Evolutionary conservation across 2,797 vertebrate species (phyloP), one percentile per base, ranked within the genome.

Genomic region (Esox masquinongy): DNA sequence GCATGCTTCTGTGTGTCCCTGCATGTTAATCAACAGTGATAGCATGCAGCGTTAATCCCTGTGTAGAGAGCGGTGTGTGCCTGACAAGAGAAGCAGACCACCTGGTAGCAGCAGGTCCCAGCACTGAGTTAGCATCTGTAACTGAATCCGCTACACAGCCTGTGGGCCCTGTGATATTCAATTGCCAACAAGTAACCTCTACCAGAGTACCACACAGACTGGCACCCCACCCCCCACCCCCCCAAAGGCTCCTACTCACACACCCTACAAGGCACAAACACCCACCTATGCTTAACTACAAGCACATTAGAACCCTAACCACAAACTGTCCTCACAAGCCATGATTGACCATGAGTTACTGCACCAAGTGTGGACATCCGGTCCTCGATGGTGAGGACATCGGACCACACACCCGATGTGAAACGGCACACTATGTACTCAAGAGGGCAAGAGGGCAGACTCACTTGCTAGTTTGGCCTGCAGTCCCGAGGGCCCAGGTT

Each of bases 381-480:
- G 34, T 34, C 34, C 34, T 5, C 9, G 43, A 43, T 9, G 43
- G 43, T 1, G 12, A 47, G 43, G 11, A 47, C 43, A 47, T 14
- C 43, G 3, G 12, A 12, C 9, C 43, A 47, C 43, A 47, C 9
- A 47, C 39, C 39, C 12, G 11, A 61, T 24, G 56, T 61, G 22
- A 61, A 24, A 14, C 11, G 0, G 9, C 9, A 26, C 56, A 31
- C 67, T 7, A 68, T 19, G 15, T 8, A 68, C 2, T n/a, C n/a
- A n/a, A n/a, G 4, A 39, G 36, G 39, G 26, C 12, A 16, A 71
- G 15, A 74, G 26, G 6, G 16, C 36, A 22, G 3, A 98, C 98
- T 98, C 93, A 99, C 98, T 99, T 96, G 97, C 97, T 94, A 99
- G 93, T 94, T 99, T 99, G 93, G 98, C 98, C 93, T 99, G 98